Evolutionary conservation across 2,888 invertebrate species (phyloP).

Genomic region (Agrochola circellaris): DNA sequence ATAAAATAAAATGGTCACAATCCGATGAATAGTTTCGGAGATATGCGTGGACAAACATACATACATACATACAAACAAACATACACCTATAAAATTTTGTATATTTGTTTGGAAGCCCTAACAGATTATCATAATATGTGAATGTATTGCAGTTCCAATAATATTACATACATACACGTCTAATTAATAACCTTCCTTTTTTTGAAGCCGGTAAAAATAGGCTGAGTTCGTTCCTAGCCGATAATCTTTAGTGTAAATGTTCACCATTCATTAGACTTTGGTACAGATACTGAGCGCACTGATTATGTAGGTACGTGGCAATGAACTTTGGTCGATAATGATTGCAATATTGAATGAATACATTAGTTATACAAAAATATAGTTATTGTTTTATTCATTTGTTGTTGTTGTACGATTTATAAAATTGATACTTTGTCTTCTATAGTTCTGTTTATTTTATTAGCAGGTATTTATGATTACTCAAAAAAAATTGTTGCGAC

Average conservation of each 20-base stretch:
- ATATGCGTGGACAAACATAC: too few relatives aligned
- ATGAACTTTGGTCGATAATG: conserved; percentile 5
- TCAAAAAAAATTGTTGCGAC: background rate
- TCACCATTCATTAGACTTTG: conserved; percentile 4
- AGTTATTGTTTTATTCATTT: conserved; percentile 8
- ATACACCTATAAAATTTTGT: too few relatives aligned
- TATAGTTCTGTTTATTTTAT: background rate
- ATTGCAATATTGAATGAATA: conserved; percentile 12
- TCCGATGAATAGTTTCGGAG: too few relatives aligned
- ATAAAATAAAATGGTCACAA: too few relatives aligned
- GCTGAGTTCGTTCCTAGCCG: background rate
- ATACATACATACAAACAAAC: too few relatives aligned
- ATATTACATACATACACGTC: too few relatives aligned
- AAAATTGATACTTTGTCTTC: background rate
- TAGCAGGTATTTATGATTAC: background rate
- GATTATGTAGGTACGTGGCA: conserved; percentile 25
- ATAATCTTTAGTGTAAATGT: background rate
- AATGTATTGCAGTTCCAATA: too few relatives aligned
- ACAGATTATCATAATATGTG: too few relatives aligned
- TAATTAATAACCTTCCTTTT: too few relatives aligned
- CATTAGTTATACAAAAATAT: background rate
- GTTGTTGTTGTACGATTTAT: background rate
- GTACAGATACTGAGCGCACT: background rate
- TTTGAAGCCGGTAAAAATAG: too few relatives aligned
- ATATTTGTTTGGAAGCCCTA: too few relatives aligned